phyloP scores from a whole-genome alignment of 2,797 vertebrate species.

The Rhabdomys pumilio region DNA sequence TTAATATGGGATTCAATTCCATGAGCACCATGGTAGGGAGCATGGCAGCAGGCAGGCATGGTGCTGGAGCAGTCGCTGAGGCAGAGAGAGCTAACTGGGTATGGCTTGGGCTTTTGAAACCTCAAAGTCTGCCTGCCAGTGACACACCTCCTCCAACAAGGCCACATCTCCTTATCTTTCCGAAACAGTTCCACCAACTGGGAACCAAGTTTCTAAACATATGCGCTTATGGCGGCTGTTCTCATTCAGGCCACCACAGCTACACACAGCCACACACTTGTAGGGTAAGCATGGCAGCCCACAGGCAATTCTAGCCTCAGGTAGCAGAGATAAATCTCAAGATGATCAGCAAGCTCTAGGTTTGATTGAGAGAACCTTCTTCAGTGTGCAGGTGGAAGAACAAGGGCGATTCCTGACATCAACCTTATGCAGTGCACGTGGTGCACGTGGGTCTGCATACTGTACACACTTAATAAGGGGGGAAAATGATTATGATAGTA shows the following conservation, averaged over 20 bases:
- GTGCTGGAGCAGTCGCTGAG: background rate
- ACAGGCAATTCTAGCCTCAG: background rate
- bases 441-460: background rate
- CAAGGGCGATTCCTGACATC: background rate
- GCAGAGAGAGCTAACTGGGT: background rate
- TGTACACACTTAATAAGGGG: too few species aligned
- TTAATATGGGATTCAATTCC: background rate
- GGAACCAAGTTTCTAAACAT: background rate
- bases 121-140: background rate
- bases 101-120: background rate
- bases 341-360: background rate
- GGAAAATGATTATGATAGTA: background rate
- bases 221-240: background rate
- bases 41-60: background rate
- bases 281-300: background rate
- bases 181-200: background rate
- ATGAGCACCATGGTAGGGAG: too few species aligned
- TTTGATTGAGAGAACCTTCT: background rate
- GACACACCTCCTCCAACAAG: background rate
- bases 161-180: background rate
- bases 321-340: background rate
- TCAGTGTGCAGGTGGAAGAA: background rate
- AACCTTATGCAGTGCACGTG: background rate
- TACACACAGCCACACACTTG: too few species aligned
- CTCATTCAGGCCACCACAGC: too few species aligned